These are phyloP conservation scores for Nycteola revayana DNA, from an alignment of 2,888 invertebrate genomes.

Conservation along the genomic window DNA sequence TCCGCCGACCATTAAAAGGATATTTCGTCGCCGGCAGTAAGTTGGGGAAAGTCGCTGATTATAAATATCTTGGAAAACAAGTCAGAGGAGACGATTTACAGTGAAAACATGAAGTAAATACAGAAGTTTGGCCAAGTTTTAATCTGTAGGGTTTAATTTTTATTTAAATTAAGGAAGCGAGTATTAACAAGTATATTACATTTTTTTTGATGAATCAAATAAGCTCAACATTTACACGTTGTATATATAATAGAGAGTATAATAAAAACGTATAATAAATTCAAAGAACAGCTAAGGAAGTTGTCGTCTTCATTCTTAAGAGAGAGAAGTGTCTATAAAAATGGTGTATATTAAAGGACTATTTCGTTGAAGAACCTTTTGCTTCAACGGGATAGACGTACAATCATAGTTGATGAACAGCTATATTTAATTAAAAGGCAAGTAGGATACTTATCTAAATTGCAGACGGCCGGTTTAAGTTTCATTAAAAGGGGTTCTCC, in stretches of 20 bases:
- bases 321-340: background rate
- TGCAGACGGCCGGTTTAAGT: conserved; percentile 65
- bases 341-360: conserved; percentile 8
- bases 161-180: conserved; percentile 27
- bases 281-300: too few species aligned
- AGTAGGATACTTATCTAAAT: conserved; percentile 66
- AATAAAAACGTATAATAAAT: background rate
- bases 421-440: conserved; percentile 57
- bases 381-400: conserved; percentile 12
- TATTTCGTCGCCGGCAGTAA: conserved; percentile 74
- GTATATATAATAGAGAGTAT: background rate
- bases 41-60: conserved; percentile 70
- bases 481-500: conserved; percentile 65
- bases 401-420: conserved; percentile 32
- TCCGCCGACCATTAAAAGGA: conserved; percentile 77
- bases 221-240: conserved; percentile 10
- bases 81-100: conserved; percentile 51
- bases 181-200: conserved; percentile 23
- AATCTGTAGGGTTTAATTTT: conserved; percentile 24
- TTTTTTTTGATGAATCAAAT: conserved; percentile 19
- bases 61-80: conserved; percentile 73
- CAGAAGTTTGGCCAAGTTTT: conserved; percentile 40
- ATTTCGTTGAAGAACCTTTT: too few species aligned
- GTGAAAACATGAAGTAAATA: conserved; percentile 54
- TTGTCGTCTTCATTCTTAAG: too few species aligned